Evolutionary conservation across 2,888 invertebrate species (phyloP), one percentile per base, ranked within the genome.

Genomic region (Argyra leucocephala): DNA sequence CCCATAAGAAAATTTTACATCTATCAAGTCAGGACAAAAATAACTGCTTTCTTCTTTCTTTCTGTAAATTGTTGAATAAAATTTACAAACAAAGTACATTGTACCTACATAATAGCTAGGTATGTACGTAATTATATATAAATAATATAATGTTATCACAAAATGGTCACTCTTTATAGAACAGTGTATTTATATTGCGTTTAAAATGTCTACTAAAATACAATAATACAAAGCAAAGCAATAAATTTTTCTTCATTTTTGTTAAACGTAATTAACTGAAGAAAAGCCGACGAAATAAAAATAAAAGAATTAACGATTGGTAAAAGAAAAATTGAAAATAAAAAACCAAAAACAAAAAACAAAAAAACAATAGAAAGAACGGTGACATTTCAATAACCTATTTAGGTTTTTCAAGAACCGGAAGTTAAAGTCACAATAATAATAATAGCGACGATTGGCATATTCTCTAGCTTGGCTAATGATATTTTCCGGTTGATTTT

Each of bases 401-500:
- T 48, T 48, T 48, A 48, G 18, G 15, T 48, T 48, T 48, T 48
- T 48, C 1, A 15, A 48, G 18, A 48, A 48, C 48, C 48, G 48
- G 48, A 48, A 48, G n/a, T 48, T 15, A 18, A 48, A 48, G 48
- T 48, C 48, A 48, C 48, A 48, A 48, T 48, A 48, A 48, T 48
- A 48, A 48, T 48, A 48, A 48, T 48, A 18, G 48, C 15, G 23
- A 59, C 59, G 59, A 59, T 59, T 59, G 59, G 59, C 59, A 59
- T 59, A 59, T 59, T 59, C 59, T 59, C 12, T 15, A 23, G 59
- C 23, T 59, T 22, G 3, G 59, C 59, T 59, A 59, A 59, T 23
- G 59, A 59, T 59, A 59, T 59, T 23, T 59, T 59, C 59, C 23
- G 59, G 59, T 59, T 59, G 15, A 59, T 12, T 59, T 59, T 59